Conservation (phyloP, 2,113 vertebrate genomes). For the Halcyon malimbica region DNA sequence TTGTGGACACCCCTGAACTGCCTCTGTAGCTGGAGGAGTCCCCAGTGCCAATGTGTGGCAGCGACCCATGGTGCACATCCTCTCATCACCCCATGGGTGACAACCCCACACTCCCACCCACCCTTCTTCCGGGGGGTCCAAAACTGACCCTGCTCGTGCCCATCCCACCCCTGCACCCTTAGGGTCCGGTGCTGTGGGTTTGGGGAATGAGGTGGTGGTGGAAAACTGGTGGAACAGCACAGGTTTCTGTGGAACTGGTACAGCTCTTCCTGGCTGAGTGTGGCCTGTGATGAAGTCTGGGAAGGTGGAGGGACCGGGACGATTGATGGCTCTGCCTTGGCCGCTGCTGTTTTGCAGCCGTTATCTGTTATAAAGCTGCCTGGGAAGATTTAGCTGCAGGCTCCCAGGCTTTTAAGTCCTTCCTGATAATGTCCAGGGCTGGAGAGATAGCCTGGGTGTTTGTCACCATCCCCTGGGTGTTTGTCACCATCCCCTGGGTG, state of each 20-base stretch:
- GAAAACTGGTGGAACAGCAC: neutral
- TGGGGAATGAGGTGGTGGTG: neutral
- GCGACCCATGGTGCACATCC: accelerated
- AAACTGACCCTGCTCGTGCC: neutral
- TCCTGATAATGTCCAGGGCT: conserved; percentile 55
- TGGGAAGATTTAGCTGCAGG: conserved; percentile 37
- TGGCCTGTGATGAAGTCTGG: neutral
- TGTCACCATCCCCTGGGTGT: neutral
- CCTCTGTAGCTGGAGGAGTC: neutral
- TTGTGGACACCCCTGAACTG: neutral
- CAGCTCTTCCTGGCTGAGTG: neutral
- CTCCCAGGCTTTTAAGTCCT: conserved; percentile 41
- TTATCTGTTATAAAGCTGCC: conserved; percentile 67
- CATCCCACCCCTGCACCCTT: accelerated
- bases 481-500: no score
- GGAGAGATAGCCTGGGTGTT: conserved; percentile 1
- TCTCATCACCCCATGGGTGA: accelerated
- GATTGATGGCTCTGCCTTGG: neutral
- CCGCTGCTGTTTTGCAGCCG: neutral
- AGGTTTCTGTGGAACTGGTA: neutral
- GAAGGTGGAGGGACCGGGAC: neutral
- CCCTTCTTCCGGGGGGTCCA: accelerated
- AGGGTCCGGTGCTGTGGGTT: accelerated
- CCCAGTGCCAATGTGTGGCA: accelerated
- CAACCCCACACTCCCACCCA: neutral